Evolutionary conservation across 2,797 vertebrate genomes (phyloP).

Genomic region (Gymnothorax reevesii): DNA sequence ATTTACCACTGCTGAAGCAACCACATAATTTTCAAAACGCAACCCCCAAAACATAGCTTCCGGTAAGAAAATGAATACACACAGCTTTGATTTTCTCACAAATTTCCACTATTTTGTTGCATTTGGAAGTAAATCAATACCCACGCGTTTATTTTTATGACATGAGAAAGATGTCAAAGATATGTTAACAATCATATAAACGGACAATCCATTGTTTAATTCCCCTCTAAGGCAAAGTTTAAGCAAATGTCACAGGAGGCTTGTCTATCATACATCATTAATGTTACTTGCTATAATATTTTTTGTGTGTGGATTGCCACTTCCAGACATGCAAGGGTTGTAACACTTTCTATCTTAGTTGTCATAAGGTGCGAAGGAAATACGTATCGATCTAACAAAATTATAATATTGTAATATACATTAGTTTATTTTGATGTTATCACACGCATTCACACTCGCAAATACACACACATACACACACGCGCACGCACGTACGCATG

Average conservation of each 20-base stretch:
- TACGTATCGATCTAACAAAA: too few relatives aligned
- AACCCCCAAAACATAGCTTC: conserved; percentile 3
- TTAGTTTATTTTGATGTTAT: too few relatives aligned
- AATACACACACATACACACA: too few relatives aligned
- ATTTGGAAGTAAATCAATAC: neutral
- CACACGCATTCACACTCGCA: too few relatives aligned
- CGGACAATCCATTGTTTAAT: neutral
- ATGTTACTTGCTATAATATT: too few relatives aligned
- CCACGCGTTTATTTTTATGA: neutral
- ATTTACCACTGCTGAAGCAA: neutral
- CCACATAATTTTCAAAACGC: conserved; percentile 13
- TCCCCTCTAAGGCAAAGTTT: neutral
- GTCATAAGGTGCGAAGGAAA: too few relatives aligned
- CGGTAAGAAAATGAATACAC: conserved; percentile 6
- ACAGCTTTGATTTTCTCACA: neutral
- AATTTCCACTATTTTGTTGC: neutral
- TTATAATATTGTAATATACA: too few relatives aligned
- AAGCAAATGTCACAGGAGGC: neutral
- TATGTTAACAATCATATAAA: neutral
- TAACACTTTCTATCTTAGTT: too few relatives aligned
- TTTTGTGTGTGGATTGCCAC: neutral
- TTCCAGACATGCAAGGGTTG: too few relatives aligned
- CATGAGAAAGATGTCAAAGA: neutral
- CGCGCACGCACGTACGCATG: too few relatives aligned
- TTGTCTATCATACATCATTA: neutral